These are phyloP conservation scores for Drosophila affinis DNA, from an alignment of 2,888 invertebrate genomes.

Conservation along the genomic window DNA sequence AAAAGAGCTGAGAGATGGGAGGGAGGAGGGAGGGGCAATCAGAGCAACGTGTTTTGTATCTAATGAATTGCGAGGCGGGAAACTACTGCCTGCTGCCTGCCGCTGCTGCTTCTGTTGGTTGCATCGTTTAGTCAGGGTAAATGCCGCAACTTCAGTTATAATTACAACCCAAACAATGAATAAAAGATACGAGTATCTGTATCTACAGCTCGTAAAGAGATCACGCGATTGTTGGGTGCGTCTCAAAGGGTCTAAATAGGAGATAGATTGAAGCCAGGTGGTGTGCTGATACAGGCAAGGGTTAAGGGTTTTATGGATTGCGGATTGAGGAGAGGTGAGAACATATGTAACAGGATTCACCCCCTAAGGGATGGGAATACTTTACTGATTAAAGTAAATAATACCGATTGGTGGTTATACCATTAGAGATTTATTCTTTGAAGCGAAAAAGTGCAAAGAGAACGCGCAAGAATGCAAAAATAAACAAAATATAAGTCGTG, in stretches of 20 bases:
- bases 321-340: constrained; percentile 15
- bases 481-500: no score
- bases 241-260: not conserved
- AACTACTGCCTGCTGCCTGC: constrained; percentile 4
- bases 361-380: constrained; percentile 3
- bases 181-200: constrained; percentile 29
- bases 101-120: constrained; percentile 21
- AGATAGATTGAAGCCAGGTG: constrained; percentile 6
- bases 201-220: constrained; percentile 24
- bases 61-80: constrained; percentile 50
- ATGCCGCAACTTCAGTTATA: constrained; percentile 29
- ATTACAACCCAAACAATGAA: constrained; percentile 38
- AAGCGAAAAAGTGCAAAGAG: not conserved
- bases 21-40: constrained; percentile 53
- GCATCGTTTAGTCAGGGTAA: constrained; percentile 38
- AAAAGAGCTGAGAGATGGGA: constrained; percentile 27
- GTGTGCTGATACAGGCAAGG: constrained; percentile 1
- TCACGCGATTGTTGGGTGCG: constrained; percentile 53
- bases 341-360: constrained; percentile 6
- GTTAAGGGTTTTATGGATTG: constrained; percentile 10
- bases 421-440: not conserved
- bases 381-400: not conserved
- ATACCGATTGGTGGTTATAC: not conserved
- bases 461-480: no score
- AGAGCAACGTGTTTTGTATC: constrained; percentile 61